phyloP scores from a whole-genome alignment of 2,888 invertebrate genomes.

The Athetis lepigone region DNA sequence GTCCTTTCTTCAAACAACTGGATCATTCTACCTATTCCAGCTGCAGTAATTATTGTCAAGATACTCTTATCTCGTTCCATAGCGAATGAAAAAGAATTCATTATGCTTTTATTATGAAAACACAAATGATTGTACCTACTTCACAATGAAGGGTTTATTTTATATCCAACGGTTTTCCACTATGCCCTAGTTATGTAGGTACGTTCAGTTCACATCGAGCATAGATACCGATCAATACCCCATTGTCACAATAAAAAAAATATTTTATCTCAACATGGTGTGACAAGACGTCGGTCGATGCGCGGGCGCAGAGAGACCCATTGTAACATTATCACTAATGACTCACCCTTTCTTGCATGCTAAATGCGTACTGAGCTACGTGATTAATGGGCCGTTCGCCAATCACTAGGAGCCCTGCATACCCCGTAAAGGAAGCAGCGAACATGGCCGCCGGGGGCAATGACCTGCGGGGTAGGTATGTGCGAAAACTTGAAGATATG shows the following conservation, averaged over 20 bases:
- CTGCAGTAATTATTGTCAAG: slow-evolving; percentile 2
- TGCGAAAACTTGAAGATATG: slow-evolving; percentile 45
- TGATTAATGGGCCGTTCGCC: slow-evolving; percentile 67
- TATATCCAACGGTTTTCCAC: slow-evolving; percentile 23
- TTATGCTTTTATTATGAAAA: slow-evolving; percentile 37
- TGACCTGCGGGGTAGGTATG: slow-evolving; percentile 49
- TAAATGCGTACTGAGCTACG: slow-evolving; percentile 71
- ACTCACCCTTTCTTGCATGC: slow-evolving; percentile 70
- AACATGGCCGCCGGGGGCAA: slow-evolving; percentile 38
- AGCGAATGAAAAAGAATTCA: slow-evolving; percentile 20
- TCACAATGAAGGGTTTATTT: slow-evolving; percentile 36
- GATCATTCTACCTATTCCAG: background rate
- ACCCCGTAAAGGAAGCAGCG: slow-evolving; percentile 54
- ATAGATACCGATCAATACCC: slow-evolving; percentile 50
- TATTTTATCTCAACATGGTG: slow-evolving; percentile 52
- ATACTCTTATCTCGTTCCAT: slow-evolving; percentile 8
- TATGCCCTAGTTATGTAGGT: slow-evolving; percentile 12
- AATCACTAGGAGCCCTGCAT: slow-evolving; percentile 52
- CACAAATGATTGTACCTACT: slow-evolving; percentile 3
- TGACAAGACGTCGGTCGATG: slow-evolving; percentile 42
- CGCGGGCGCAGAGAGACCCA: slow-evolving; percentile 56
- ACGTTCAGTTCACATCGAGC: slow-evolving; percentile 37
- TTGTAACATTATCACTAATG: slow-evolving; percentile 73
- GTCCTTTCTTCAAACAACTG: background rate
- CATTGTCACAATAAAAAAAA: slow-evolving; percentile 60